A percentile compares a stretch with the other conserved stretches of the same genome.
Conservation (phyloP, 2,797 vertebrate species). For the Rhynchonycteris naso region DNA sequence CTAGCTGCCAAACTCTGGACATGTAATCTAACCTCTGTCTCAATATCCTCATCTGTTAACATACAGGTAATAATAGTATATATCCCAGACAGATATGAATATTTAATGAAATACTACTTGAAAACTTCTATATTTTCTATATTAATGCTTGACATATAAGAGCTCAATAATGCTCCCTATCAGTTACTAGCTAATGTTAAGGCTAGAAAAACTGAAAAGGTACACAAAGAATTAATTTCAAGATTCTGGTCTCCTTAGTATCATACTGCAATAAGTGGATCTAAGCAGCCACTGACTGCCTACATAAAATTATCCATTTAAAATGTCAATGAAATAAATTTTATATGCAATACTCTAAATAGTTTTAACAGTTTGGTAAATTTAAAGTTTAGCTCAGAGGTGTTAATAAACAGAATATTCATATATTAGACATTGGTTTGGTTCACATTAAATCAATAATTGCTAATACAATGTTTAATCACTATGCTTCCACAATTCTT, state of each 20-base stretch:
- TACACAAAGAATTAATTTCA: conserved; percentile 43
- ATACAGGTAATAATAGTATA: neutral
- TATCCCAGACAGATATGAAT: neutral
- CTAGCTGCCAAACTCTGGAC: neutral
- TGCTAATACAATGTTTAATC: neutral
- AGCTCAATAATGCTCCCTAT: neutral
- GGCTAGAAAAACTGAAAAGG: conserved; percentile 32
- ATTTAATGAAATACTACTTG: conserved; percentile 5
- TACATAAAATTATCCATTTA: conserved; percentile 29
- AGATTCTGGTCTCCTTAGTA: conserved; percentile 19
- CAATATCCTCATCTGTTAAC: conserved; percentile 51
- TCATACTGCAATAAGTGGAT: neutral
- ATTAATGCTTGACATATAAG: neutral
- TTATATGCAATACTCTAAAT: neutral
- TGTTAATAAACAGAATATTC: conserved; percentile 34
- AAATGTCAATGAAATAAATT: conserved; percentile 23
- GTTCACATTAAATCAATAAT: conserved; percentile 44
- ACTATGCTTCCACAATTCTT: conserved; percentile 16
- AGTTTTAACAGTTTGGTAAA: conserved; percentile 35
- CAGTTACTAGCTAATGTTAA: conserved; percentile 39
- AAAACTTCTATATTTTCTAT: conserved; percentile 33
- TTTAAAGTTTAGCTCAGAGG: conserved; percentile 37
- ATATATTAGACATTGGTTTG: conserved; percentile 12
- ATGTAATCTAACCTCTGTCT: conserved; percentile 28
- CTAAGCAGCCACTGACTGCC: neutral